phyloP scores from a whole-genome alignment of 2,797 vertebrate genomes.

The Streptopelia turtur region DNA sequence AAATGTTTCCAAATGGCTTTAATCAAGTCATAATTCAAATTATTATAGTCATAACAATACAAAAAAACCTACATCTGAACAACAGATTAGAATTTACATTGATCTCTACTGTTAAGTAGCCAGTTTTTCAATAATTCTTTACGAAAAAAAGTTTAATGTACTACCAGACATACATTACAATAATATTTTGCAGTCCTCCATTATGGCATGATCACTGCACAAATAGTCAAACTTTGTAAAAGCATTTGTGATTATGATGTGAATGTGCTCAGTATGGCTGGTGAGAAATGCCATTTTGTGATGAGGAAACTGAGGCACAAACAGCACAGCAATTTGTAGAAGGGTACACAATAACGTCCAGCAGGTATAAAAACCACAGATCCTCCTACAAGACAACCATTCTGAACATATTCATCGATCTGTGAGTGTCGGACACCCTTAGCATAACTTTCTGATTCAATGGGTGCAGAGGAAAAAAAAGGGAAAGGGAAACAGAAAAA shows the following conservation, averaged over 20 bases:
- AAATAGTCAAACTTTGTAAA: neutral
- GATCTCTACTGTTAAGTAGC: neutral
- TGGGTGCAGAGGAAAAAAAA: neutral
- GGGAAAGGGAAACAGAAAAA: too few relatives aligned
- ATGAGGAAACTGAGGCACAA: neutral
- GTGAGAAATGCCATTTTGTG: neutral
- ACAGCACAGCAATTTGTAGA: neutral
- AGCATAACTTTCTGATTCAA: neutral
- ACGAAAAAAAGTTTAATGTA: neutral
- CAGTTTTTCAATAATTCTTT: neutral
- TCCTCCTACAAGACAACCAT: neutral
- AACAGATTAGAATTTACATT: neutral
- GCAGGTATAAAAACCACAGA: neutral
- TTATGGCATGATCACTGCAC: rapidly evolving
- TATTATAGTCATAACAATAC: neutral
- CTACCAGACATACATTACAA: neutral
- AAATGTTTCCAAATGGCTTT: neutral
- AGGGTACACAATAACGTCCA: neutral
- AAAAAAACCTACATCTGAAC: neutral
- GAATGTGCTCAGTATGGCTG: neutral
- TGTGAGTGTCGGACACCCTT: neutral
- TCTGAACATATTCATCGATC: neutral
- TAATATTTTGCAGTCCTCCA: neutral
- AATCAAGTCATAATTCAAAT: neutral
- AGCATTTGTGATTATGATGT: neutral